These are phyloP conservation scores for Terebella lapidaria DNA, from an alignment of 2,888 invertebrate species.

Conservation along the genomic window DNA sequence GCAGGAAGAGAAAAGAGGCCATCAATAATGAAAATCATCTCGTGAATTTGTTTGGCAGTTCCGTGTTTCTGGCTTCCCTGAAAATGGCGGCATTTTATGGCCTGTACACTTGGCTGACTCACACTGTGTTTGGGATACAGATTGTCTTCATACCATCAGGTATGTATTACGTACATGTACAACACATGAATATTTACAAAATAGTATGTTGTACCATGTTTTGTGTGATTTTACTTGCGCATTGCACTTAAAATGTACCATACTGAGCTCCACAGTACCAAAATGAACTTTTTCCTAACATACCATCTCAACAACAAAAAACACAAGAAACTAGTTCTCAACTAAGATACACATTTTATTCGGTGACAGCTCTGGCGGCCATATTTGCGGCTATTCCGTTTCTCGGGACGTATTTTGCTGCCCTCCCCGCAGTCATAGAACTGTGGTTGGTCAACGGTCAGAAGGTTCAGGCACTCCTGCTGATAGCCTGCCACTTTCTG, in stretches of 20 bases:
- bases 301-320: no score
- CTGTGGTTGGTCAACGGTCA: constrained; percentile 89
- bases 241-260: neutral
- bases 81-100: constrained; percentile 97
- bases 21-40: no score
- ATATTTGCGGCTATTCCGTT: constrained; percentile 93
- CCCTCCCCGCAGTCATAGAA: constrained; percentile 88
- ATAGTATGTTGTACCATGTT: neutral
- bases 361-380: constrained; percentile 71
- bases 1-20: no score
- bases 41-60: no score
- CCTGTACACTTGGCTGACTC: constrained; percentile 95
- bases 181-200: neutral
- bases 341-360: neutral
- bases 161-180: constrained; percentile 51
- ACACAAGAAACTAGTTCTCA: no score
- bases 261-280: no score
- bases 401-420: constrained; percentile 92
- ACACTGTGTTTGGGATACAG: constrained; percentile 86
- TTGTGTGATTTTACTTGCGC: neutral
- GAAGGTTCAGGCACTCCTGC: constrained; percentile 72
- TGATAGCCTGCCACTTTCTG: constrained; percentile 79
- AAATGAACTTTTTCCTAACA: no score
- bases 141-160: constrained; percentile 92
- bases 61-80: constrained; percentile 91